Evolutionary conservation across 2,888 invertebrate genomes (phyloP).

Genomic region (Phania funesta): DNA sequence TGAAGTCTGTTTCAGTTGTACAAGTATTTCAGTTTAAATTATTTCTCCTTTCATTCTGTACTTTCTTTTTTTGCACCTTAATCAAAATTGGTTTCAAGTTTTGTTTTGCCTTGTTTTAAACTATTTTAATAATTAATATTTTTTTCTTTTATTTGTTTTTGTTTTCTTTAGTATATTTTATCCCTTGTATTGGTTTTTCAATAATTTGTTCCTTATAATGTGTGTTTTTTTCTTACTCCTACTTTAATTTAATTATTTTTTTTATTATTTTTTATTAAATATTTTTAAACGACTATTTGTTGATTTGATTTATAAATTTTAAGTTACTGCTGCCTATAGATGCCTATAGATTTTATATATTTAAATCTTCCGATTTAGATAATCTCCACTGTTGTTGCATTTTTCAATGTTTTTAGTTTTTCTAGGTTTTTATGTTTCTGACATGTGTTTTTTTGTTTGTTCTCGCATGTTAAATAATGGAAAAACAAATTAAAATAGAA

Average conservation of each 20-base stretch:
- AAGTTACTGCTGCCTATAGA: neutral
- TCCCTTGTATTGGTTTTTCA: conserved; percentile 80
- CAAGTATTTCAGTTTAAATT: conserved; percentile 13
- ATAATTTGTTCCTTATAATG: conserved; percentile 77
- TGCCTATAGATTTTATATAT: conserved; percentile 9
- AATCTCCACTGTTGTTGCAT: conserved; percentile 1
- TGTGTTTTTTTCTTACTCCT: conserved; percentile 20
- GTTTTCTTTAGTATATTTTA: conserved; percentile 78
- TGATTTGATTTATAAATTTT: conserved; percentile 35
- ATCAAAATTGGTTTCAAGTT: conserved; percentile 34
- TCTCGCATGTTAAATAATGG: neutral
- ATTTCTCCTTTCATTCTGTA: conserved; percentile 15
- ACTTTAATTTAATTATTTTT: conserved; percentile 25
- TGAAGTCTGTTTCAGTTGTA: neutral
- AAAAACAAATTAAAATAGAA: conserved; percentile 31
- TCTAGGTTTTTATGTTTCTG: conserved; percentile 33
- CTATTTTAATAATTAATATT: conserved; percentile 47
- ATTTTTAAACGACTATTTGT: neutral
- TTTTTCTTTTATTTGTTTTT: conserved; percentile 57
- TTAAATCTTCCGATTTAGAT: conserved; percentile 23
- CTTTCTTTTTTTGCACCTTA: conserved; percentile 41
- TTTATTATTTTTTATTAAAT: neutral
- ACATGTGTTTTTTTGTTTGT: conserved; percentile 45
- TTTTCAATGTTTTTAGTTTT: conserved; percentile 19
- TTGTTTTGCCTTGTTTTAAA: conserved; percentile 46